A percentile compares a stretch with the other conserved stretches of the same genome.
Conservation (phyloP, 2,888 invertebrate genomes). For the Malthinus seriepunctatus region DNA sequence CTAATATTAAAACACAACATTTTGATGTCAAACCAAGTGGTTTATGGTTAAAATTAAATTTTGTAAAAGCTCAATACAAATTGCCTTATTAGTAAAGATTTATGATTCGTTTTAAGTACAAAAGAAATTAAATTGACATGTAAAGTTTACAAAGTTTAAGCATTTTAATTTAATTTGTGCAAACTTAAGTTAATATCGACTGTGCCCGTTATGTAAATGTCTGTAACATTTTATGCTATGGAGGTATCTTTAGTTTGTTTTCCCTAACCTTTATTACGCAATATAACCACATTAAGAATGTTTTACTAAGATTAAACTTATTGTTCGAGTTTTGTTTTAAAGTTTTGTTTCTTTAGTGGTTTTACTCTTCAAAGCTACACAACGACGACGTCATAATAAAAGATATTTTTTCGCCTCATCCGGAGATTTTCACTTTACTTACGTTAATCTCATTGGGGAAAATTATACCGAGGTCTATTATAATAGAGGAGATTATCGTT, state of each 20-base stretch:
- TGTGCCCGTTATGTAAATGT: conserved; percentile 29
- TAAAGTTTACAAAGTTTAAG: conserved; percentile 26
- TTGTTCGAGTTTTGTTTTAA: conserved; percentile 14
- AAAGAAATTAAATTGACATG: conserved; percentile 31
- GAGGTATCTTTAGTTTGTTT: conserved; percentile 18
- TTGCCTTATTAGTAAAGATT: conserved; percentile 31
- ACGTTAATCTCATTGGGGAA: too few relatives aligned
- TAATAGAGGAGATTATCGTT: too few relatives aligned
- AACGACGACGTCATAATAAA: too few relatives aligned
- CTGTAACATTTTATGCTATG: conserved; percentile 15
- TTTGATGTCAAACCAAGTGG: neutral
- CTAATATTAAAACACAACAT: neutral
- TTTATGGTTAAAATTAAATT: conserved; percentile 16
- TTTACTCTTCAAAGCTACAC: too few relatives aligned
- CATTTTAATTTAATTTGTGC: conserved; percentile 29
- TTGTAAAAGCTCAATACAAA: conserved; percentile 25
- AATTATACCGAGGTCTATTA: too few relatives aligned
- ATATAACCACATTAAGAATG: conserved; percentile 26
- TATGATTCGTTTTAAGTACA: conserved; percentile 21
- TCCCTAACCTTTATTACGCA: conserved; percentile 24
- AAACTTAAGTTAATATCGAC: conserved; percentile 31
- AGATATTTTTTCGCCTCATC: too few relatives aligned
- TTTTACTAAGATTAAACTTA: conserved; percentile 21
- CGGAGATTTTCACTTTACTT: too few relatives aligned
- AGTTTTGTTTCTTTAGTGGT: conserved; percentile 7